Evolutionary conservation across 2,888 invertebrate species (phyloP), one percentile per base, ranked within the genome.

Genomic region (Drosophila meridionalis): DNA sequence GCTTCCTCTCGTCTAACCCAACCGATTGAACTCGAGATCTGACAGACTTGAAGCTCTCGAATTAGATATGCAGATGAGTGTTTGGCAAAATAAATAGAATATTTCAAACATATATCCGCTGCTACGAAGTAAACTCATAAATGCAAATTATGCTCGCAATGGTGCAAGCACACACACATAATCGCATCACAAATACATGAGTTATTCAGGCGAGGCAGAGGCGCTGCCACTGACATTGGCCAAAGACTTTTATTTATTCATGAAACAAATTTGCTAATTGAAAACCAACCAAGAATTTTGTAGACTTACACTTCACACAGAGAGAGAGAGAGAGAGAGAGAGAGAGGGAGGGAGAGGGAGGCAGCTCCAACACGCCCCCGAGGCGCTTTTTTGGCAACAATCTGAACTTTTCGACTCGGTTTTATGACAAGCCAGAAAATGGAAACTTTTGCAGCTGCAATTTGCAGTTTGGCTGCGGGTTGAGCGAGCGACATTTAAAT

Each of bases 381-480:
- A 32, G 50, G n/a, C 32, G 26, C 9, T 52, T 52, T 52, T 52
- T 52, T 36, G 36, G 60, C 20, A 5, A 11, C 14, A 53, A 42
- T 12, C 11, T 11, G 8, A 66, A 50, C 28, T 66, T 68, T 56
- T 56, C 11, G 59, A 63, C 56, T 66, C 47, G 65, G 61, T 78
- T 82, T 80, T 84, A 75, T 73, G 82, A 82, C 64, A 77, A 70
- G 61, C 75, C 75, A 42, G 64, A 75, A 78, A 75, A 73, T 67
- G 60, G 47, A 71, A 87, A 76, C 64, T 80, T 78, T 87, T 72
- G 78, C 72, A 82, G 82, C 73, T 84, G 80, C 78, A 86, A 77
- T 74, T 71, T 80, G 74, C 80, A 84, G 67, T 69, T 69, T 80
- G 68, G 38, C 14, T 3, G 42, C 28, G n/a, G n/a, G 3, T 28